These are phyloP conservation scores for Myotis davidii DNA, from an alignment of 2,113 vertebrate genomes.

Conservation along the genomic window DNA sequence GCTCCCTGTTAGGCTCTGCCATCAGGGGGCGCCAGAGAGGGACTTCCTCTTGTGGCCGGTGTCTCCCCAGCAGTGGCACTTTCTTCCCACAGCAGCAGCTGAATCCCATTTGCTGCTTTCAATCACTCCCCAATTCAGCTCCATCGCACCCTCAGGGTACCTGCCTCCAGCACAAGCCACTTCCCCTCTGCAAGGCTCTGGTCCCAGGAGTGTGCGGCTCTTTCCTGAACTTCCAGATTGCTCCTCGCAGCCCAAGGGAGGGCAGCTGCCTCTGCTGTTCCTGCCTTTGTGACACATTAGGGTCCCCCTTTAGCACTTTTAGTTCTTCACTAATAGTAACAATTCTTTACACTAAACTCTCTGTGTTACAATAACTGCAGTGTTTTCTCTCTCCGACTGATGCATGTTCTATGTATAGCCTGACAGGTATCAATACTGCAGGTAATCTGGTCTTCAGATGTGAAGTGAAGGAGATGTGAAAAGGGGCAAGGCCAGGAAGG, in stretches of 20 bases:
- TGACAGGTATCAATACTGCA: not conserved
- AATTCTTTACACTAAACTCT: not conserved
- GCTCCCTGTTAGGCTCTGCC: not conserved
- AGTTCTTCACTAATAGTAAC: not conserved
- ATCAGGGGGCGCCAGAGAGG: too few species aligned
- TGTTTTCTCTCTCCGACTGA: not conserved
- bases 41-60: not conserved
- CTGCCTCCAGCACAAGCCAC: not conserved
- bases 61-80: not conserved
- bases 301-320: not conserved
- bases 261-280: not conserved
- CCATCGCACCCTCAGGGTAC: rapidly evolving
- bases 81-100: not conserved
- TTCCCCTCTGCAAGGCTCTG: too few species aligned
- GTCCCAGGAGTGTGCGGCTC: not conserved
- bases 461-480: not conserved
- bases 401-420: not conserved
- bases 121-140: not conserved
- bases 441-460: not conserved
- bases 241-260: too few species aligned
- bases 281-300: not conserved
- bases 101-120: not conserved
- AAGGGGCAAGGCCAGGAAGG: not conserved
- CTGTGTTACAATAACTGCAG: not conserved
- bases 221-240: not conserved